Evolutionary conservation across 2,797 vertebrate species (phyloP).

Genomic region (Natrix natrix): DNA sequence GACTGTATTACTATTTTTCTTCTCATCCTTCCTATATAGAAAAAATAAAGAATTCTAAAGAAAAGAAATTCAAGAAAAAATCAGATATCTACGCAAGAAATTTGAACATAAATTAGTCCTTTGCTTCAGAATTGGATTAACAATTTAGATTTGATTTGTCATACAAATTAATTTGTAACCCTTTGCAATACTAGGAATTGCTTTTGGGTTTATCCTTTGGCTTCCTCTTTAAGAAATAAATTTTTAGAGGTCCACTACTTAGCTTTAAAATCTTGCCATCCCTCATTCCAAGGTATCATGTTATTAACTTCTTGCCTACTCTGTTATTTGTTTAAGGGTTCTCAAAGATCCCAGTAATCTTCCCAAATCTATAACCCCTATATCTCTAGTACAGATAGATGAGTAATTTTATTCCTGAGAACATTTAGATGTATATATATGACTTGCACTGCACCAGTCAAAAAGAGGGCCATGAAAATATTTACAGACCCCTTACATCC

Average conservation of each 20-base stretch:
- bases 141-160: neutral
- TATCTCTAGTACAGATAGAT: neutral
- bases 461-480: no score
- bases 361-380: neutral
- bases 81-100: neutral
- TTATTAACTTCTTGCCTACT: neutral
- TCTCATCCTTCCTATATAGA: no score
- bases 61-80: neutral
- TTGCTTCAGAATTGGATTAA: neutral
- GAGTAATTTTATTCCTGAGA: neutral
- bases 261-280: neutral
- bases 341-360: neutral
- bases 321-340: neutral
- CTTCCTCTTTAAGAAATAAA: neutral
- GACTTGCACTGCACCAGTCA: neutral
- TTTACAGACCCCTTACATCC: no score
- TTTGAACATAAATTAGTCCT: neutral
- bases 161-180: neutral
- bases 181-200: neutral
- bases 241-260: neutral
- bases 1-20: no score
- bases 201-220: neutral
- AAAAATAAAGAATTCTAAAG: no score
- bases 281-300: neutral
- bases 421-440: neutral